Percentiles rank a stretch among this genome's conserved stretches.
These are phyloP conservation scores for Heteromurus nitidus DNA, from an alignment of 2,888 invertebrate species.

Conservation along the genomic window DNA sequence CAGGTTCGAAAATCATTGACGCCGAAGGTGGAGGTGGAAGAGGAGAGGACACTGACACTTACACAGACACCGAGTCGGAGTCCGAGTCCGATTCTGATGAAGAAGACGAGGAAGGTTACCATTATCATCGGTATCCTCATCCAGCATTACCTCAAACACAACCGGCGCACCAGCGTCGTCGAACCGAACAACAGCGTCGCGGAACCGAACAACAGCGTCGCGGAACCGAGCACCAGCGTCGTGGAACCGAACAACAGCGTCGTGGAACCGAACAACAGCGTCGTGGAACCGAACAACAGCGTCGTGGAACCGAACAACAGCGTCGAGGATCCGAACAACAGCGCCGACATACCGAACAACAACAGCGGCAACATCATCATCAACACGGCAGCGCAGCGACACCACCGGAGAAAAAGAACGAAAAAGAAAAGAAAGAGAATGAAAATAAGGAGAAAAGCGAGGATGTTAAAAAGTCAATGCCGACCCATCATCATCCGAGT, in stretches of 20 bases:
- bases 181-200: neutral
- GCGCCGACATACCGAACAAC: too few species aligned
- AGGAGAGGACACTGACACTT: neutral
- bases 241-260: neutral
- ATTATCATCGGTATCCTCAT: neutral
- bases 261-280: neutral
- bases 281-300: neutral
- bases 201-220: neutral
- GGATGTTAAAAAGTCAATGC: neutral
- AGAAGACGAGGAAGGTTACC: neutral
- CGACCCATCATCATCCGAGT: neutral
- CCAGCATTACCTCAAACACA: neutral
- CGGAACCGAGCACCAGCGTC: neutral
- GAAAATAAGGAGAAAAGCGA: too few species aligned
- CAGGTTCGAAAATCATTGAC: constrained; percentile 19
- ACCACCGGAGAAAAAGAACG: too few species aligned
- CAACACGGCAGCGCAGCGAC: too few species aligned
- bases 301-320: neutral
- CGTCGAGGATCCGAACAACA: too few species aligned
- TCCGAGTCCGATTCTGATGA: neutral
- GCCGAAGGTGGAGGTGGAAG: neutral
- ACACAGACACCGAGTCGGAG: neutral
- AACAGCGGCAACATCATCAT: too few species aligned
- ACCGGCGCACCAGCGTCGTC: neutral
- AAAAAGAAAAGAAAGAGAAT: too few species aligned